These are phyloP conservation scores for Mya arenaria DNA, from an alignment of 1,140 invertebrate genomes.

Conservation along the genomic window DNA sequence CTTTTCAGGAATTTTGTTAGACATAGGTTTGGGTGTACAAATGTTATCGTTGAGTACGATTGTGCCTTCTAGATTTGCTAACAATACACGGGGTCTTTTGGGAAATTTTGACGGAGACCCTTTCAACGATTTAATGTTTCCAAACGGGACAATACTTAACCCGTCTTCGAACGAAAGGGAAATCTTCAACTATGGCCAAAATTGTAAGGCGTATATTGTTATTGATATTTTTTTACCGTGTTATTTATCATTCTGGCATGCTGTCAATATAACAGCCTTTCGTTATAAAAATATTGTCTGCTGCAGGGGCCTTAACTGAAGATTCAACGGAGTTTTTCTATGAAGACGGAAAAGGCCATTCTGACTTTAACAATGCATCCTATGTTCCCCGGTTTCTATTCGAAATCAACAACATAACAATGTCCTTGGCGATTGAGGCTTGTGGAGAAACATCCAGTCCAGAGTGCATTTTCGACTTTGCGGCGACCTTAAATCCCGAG, in stretches of 20 bases:
- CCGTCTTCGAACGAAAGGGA: conserved; percentile 17
- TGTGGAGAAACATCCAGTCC: not conserved
- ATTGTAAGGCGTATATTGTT: conserved; percentile 42
- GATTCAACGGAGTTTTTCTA: not conserved
- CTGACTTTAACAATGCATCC: not conserved
- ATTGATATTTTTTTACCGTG: not conserved
- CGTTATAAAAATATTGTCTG: not conserved
- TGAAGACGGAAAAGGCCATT: not conserved
- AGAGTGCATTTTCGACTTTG: not conserved
- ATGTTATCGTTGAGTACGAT: conserved; percentile 3
- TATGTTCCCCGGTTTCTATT: not conserved
- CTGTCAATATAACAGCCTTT: not conserved
- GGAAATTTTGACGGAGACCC: conserved; percentile 52
- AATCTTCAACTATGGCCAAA: conserved; percentile 39
- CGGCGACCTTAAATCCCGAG: not conserved
- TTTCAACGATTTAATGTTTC: conserved; percentile 46
- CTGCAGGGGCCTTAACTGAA: not conserved
- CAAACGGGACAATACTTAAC: conserved; percentile 30
- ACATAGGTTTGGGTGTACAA: not conserved
- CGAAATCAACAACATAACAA: not conserved
- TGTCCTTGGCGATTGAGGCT: not conserved
- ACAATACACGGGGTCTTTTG: conserved; percentile 26
- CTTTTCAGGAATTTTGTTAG: not conserved
- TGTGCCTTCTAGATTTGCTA: not conserved
- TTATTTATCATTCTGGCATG: not conserved